Evolutionary conservation across 1,140 invertebrate species (phyloP), one percentile per base, ranked within the genome.

Genomic region (Choristoneura fumiferana): DNA sequence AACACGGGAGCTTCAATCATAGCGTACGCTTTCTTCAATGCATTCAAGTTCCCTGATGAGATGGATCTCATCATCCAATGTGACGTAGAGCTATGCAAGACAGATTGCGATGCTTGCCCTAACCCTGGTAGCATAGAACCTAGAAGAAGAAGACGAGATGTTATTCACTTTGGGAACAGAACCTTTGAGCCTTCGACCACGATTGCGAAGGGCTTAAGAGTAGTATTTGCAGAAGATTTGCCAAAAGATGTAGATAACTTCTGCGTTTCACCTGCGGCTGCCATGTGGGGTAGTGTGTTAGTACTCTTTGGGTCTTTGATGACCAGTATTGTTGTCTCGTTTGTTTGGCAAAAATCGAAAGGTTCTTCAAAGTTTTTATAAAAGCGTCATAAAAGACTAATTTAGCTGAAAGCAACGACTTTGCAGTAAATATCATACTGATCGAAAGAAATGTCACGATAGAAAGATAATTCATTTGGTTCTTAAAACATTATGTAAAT

Each of bases 1-100:
- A 93, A 93, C 45, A 92, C 92, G 0, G 94, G 93, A n/a, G 94
- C 94, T 3, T 94, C 94, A 0, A 91, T 96, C 5, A 93, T 96
- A 29, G 94, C 95, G 0, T 97, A 93, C 67, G 94, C 95, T 0
- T 95, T 92, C 84, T 94, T 97, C 81, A 94, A 95, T 79, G 95
- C 95, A 0, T 96, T 97, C 81, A 96, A 96, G 84, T 97, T 97
- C 85, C 96, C 96, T 0, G 95, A 97, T 73, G 92, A 94, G 17
- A 95, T 96, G 93, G 95, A 97, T 69, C 87, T 97, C 8, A 94
- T 94, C 60, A 92, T 97, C 35, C 95, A 96, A 71, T 97, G 96
- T 71, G 95, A 96, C 59, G 93, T 97, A 0, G 95, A 96, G 71
- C 84, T 97, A 0, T 96, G 95, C 68, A 96, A 96, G 87, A 94